Evolutionary conservation across 2,113 vertebrate species (phyloP).

Genomic region (Odobenus rosmarus): DNA sequence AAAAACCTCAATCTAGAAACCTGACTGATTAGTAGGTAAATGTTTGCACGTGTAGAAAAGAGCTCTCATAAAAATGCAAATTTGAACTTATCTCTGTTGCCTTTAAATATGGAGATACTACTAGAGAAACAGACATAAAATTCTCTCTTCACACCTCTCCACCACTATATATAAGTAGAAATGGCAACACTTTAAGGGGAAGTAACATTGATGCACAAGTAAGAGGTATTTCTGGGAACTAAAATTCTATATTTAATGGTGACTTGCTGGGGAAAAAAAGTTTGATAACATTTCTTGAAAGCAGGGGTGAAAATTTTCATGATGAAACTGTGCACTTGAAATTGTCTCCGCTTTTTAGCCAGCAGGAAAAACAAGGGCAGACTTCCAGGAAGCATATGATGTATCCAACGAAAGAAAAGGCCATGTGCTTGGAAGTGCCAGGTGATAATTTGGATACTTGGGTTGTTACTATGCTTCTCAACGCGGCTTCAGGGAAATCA

Average conservation of each 20-base stretch:
- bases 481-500: conserved; percentile 8
- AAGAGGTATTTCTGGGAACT: neutral
- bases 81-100: neutral
- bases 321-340: neutral
- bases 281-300: neutral
- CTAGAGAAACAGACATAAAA: neutral
- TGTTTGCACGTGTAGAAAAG: neutral
- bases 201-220: neutral
- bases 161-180: neutral
- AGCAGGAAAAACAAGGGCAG: conserved; percentile 4
- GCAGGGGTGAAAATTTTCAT: neutral
- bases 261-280: neutral
- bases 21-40: neutral
- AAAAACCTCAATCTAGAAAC: neutral
- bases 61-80: neutral
- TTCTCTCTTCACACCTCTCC: neutral
- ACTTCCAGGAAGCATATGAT: neutral
- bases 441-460: neutral
- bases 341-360: neutral
- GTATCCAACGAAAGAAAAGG: neutral
- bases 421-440: neutral
- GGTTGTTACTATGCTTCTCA: neutral
- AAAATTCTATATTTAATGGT: neutral
- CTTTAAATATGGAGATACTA: neutral
- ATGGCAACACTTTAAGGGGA: neutral